Conservation (phyloP, 2,888 invertebrate genomes). For the Daptonema setosum region DNA sequence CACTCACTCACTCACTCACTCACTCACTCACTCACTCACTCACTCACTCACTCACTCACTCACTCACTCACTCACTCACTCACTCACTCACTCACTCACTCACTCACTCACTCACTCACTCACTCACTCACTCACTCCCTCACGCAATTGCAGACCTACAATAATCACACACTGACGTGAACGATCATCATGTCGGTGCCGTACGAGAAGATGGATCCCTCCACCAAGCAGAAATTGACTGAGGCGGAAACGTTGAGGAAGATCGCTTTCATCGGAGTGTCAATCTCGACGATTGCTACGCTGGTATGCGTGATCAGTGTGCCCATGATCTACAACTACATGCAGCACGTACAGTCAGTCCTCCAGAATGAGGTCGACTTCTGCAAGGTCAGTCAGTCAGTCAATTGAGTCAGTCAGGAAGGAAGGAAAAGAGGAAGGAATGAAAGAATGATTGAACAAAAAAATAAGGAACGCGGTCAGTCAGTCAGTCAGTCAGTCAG, state of each 20-base stretch:
- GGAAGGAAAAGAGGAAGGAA: not conserved
- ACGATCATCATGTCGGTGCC: not conserved
- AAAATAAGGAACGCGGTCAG: no score
- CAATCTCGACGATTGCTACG: constrained; percentile 19
- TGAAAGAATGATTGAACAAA: no score
- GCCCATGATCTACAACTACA: constrained; percentile 22
- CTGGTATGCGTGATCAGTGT: constrained; percentile 20
- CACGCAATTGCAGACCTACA: no score
- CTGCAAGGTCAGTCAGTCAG: constrained; percentile 14
- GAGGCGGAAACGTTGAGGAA: constrained; percentile 21
- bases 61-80: no score
- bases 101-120: no score
- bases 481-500: constrained; percentile 10
- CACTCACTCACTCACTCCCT: no score
- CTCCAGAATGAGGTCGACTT: constrained; percentile 23
- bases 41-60: no score
- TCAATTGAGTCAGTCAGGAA: not conserved
- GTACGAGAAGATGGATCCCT: constrained; percentile 13
- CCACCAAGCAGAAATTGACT: constrained; percentile 12
- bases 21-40: no score
- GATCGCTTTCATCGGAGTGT: constrained; percentile 22
- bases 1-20: no score
- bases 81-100: no score
- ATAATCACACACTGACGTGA: no score
- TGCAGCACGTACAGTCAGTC: constrained; percentile 22